Conservation (phyloP, 1,140 invertebrate species). For the Lordiphosa collinella region DNA sequence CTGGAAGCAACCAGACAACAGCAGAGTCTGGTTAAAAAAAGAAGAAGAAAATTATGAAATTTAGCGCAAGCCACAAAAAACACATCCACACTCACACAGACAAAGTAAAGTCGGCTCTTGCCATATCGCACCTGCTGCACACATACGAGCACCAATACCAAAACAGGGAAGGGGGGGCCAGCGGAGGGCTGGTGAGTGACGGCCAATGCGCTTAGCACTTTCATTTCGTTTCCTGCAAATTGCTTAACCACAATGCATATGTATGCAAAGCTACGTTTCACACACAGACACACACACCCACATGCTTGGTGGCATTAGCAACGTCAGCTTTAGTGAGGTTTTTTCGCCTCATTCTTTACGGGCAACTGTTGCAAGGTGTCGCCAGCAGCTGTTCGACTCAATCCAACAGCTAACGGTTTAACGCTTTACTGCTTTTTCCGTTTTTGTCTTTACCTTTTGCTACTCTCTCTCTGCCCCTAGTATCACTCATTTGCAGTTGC, state of each 20-base stretch:
- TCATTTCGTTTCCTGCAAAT: constrained; percentile 74
- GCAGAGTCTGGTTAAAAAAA: neutral
- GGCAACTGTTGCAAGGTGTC: constrained; percentile 64
- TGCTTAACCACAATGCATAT: constrained; percentile 71
- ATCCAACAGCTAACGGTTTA: constrained; percentile 59
- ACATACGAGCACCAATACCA: constrained; percentile 11
- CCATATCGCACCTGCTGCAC: constrained; percentile 69
- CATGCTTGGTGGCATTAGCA: constrained; percentile 51
- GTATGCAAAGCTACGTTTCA: constrained; percentile 37
- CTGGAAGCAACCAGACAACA: constrained; percentile 43
- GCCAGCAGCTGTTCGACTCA: constrained; percentile 62
- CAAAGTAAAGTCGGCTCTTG: constrained; percentile 48
- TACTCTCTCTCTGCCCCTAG: constrained; percentile 15
- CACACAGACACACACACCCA: constrained; percentile 18
- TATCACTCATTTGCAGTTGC: constrained; percentile 53
- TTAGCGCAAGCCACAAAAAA: constrained; percentile 68
- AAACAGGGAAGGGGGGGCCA: neutral
- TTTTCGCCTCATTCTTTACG: constrained; percentile 14
- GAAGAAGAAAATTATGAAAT: constrained; percentile 66
- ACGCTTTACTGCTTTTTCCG: constrained; percentile 46
- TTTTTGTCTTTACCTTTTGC: constrained; percentile 27
- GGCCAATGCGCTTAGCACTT: constrained; percentile 71
- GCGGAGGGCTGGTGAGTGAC: constrained; percentile 18
- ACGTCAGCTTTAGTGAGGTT: constrained; percentile 32
- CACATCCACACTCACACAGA: constrained; percentile 10